Evolutionary conservation across 2,113 vertebrate species (phyloP), one percentile per base, ranked within the genome.

Genomic region (Copsychus sechellarum): DNA sequence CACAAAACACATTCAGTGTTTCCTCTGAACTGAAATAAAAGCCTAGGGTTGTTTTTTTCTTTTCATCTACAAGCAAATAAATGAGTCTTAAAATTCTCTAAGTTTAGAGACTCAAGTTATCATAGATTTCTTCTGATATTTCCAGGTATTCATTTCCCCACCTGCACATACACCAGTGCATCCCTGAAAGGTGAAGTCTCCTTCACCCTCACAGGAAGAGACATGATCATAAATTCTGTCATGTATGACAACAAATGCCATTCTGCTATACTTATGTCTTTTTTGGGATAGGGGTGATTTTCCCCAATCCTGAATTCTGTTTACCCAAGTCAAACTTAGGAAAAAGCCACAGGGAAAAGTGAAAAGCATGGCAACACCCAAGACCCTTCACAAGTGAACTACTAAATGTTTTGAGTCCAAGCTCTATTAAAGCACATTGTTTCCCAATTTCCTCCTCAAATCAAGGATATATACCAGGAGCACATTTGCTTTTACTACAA

Each of bases 221-320:
- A 34, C 3, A 5, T 0, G 0, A 47, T 31, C 28, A 22, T 19
- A 36, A 81, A 36, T 26, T 51, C 19, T 74, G 13, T 6, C 12
- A 6, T 1, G 5, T 36, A 18, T 11, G 21, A 64, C 13, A 86
- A 50, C 1, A 9, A 57, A 42, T 14, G 1, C 11, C 73, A n/a
- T 65, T 24, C 18, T 29, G 8, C 23, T 45, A 2, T 9, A 33
- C 15, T 62, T 26, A 40, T 5, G 4, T 1, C 4, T 15, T 34
- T 67, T 25, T 5, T 1, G 6, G 26, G 11, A 16, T 4, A 9
- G 4, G 2, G 1, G 6, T 50, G 9, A 0, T 43, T 62, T 51
- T 14, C 7, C 22, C 25, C 12, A 16, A 4, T 42, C 11, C 6
- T 33, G 18, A 80, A 28, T 16, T 60, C 28, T 40, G 19, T 21